Base-by-base conservation (phyloP, 1,140 invertebrate species). In the Orius insidiosus region DNA sequence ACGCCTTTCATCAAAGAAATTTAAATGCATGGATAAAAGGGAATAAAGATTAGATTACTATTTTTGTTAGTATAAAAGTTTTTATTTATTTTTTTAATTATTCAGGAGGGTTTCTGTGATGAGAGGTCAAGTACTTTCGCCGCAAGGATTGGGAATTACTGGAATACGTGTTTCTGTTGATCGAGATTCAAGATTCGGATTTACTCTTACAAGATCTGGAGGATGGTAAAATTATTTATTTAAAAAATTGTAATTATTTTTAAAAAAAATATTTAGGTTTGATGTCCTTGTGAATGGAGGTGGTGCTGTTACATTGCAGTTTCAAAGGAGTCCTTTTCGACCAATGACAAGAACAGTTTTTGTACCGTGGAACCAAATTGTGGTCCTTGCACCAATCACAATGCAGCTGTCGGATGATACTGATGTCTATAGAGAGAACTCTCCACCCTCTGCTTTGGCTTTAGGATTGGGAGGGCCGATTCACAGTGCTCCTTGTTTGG, bases 221-320 rank as follows among this genome's bases (percentile, higher is more conserved):
- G 92, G 90, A 74, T 88, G 89, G 92, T 94, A 74, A 84, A 86
- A 54, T 33, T 16, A 16, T 46, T 39, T 46, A 46, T 50, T 50
- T 46, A 33, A 15, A 33, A 9, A 8, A 3, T 11, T 31, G 3
- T 18, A 19, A 36, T 36, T 36, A 4, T 36, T 36, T 4, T n/a
- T 33, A n/a, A 33, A 33, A 7, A 33, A n/a, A 33, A 33, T 7
- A 33, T 11, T 36, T 61, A 96, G 93, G 81, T 98, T 97, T 70
- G 94, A 98, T 68, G 80, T 98, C 34, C 67, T 98, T 55, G 93
- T 98, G 19, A 98, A 98, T 67, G 95, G 95, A 13, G 94, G 95
- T 42, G 90, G 93, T n/a, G 90, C 92, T 5, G 87, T 98, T 10
- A 96, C 87, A 11, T 68, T 98, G 48, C 87, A 96, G 63, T 96